These are phyloP conservation scores for Zosterops borbonicus DNA, from an alignment of 2,113 vertebrate genomes.

Conservation along the genomic window DNA sequence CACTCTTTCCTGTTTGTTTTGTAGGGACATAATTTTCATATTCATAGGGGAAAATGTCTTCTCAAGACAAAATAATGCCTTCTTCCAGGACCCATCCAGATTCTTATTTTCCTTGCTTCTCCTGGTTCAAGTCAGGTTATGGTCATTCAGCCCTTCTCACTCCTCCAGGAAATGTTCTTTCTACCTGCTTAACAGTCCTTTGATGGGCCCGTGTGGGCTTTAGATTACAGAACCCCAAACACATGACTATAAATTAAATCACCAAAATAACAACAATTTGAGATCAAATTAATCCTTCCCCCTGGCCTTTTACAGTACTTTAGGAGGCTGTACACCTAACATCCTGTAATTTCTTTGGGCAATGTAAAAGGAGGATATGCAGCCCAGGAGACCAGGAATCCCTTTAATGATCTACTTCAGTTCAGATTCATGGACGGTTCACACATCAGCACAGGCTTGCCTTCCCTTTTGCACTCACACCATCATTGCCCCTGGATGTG, in stretches of 20 bases:
- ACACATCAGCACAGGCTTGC: not conserved
- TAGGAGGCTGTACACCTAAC: not conserved
- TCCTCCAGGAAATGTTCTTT: not conserved
- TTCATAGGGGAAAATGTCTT: not conserved
- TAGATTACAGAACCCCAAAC: not conserved
- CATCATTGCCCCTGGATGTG: not conserved
- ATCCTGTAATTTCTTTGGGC: not conserved
- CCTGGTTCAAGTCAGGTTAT: not conserved
- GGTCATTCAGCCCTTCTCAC: rapidly evolving
- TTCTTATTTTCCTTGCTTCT: not conserved
- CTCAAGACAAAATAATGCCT: not conserved
- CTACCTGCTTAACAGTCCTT: not conserved
- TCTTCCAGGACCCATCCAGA: not conserved
- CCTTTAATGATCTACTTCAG: not conserved
- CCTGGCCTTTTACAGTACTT: not conserved
- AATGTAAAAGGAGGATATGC: not conserved
- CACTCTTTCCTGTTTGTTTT: not conserved
- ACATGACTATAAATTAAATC: not conserved
- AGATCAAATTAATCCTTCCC: not conserved
- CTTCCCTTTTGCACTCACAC: not conserved
- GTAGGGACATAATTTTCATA: not conserved
- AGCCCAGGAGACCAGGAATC: not conserved
- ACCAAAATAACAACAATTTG: not conserved
- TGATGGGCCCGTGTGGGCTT: rapidly evolving
- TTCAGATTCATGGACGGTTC: not conserved